Percentiles rank a stretch among this genome's conserved stretches.
phyloP scores from a whole-genome alignment of 2,888 invertebrate species.

The Xestia c-nigrum region DNA sequence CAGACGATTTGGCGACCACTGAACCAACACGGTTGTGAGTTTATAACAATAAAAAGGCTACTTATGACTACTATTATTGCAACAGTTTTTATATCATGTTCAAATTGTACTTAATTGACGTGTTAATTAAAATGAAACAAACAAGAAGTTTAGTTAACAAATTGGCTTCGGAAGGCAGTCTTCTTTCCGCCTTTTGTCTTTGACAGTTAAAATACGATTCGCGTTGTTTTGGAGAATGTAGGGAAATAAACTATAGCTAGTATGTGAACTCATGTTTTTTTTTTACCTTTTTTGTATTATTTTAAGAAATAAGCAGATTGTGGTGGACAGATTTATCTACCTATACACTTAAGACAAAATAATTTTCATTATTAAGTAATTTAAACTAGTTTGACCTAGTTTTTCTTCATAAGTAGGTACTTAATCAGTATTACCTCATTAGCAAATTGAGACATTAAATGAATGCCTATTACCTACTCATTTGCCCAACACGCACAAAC shows the following conservation, averaged over 20 bases:
- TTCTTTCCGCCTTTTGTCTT: slow-evolving; percentile 7
- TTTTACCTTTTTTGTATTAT: neutral
- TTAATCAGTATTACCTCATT: neutral
- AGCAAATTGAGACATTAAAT: slow-evolving; percentile 12
- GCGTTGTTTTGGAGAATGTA: neutral
- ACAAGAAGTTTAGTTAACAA: neutral
- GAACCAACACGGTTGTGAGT: neutral
- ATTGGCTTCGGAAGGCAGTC: neutral
- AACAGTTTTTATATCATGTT: slow-evolving; percentile 8
- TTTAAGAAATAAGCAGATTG: neutral
- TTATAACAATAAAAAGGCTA: neutral
- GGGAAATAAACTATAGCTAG: neutral
- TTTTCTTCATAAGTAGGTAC: neutral
- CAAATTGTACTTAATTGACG: slow-evolving; percentile 18
- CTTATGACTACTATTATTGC: neutral
- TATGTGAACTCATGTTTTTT: neutral
- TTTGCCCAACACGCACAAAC: slow-evolving; percentile 7
- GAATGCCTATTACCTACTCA: slow-evolving; percentile 14
- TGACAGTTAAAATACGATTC: neutral
- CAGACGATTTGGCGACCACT: no score
- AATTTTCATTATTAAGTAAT: neutral
- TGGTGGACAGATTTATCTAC: neutral
- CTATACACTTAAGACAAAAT: neutral
- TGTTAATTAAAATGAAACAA: slow-evolving; percentile 19
- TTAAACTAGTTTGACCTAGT: neutral